These are phyloP conservation scores for Parapristionchus giblindavisi DNA, from an alignment of 2,888 invertebrate genomes.

Conservation along the genomic window DNA sequence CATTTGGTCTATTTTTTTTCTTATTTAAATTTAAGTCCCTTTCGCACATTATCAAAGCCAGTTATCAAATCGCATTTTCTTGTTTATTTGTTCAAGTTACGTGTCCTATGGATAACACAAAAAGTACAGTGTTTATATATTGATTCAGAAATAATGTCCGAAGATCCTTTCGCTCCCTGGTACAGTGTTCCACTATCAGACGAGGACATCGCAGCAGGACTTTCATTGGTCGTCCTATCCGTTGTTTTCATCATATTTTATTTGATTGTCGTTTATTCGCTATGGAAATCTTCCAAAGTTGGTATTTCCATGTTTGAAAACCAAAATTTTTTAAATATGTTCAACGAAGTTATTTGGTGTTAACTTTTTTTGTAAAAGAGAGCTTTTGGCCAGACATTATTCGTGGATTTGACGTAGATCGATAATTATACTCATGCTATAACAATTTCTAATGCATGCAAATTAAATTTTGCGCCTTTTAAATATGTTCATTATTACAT, in stretches of 20 bases:
- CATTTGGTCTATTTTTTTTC: too few relatives aligned
- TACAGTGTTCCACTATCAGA: background rate
- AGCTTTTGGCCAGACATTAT: background rate
- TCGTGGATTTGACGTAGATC: background rate
- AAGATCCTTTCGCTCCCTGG: conserved; percentile 19
- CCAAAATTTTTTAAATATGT: background rate
- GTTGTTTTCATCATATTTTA: conserved; percentile 29
- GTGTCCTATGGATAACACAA: too few relatives aligned
- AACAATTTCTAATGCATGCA: background rate
- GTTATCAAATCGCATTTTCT: too few relatives aligned
- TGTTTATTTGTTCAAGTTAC: too few relatives aligned
- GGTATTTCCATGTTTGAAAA: background rate
- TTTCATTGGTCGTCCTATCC: conserved; percentile 16
- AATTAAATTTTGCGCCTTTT: too few relatives aligned
- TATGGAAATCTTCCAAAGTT: background rate
- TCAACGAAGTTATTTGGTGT: background rate
- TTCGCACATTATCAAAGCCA: too few relatives aligned
- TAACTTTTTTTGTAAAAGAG: background rate
- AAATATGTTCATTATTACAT: background rate
- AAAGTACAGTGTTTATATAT: too few relatives aligned
- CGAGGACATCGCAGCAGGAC: conserved; percentile 18
- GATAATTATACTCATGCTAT: background rate
- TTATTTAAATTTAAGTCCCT: too few relatives aligned
- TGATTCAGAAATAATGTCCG: too few relatives aligned
- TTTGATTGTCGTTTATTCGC: background rate